Evolutionary conservation across 64 coral and sea anemone genomes (phyloP).

Genomic region (Astreopora myriophthalma): DNA sequence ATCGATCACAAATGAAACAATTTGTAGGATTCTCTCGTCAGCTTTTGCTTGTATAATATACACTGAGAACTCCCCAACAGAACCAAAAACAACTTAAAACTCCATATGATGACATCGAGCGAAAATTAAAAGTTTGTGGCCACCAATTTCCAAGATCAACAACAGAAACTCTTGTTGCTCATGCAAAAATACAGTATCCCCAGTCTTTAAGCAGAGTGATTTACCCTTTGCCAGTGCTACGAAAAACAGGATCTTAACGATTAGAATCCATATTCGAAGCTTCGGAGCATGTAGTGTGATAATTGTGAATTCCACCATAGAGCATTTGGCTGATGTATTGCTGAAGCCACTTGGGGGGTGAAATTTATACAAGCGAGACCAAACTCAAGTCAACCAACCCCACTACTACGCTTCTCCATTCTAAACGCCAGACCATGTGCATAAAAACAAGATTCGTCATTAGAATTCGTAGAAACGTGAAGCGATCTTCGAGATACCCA

Average conservation of each 20-base stretch:
- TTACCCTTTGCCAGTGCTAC: neutral
- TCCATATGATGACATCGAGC: no score
- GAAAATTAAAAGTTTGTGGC: neutral
- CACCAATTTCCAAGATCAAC: neutral
- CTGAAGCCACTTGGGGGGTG: neutral
- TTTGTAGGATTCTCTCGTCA: no score
- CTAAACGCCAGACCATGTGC: neutral
- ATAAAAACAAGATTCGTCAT: neutral
- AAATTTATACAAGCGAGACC: neutral
- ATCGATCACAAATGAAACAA: neutral
- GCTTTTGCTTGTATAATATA: no score
- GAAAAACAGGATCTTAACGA: neutral
- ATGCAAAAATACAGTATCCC: neutral
- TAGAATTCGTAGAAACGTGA: neutral
- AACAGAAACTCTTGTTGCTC: neutral
- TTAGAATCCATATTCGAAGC: neutral
- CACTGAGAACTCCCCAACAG: no score
- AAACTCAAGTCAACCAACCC: constrained; percentile 10
- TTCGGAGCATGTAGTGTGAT: constrained; percentile 18
- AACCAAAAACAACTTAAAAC: no score
- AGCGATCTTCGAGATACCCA: neutral
- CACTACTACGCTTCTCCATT: constrained; percentile 1
- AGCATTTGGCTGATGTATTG: neutral
- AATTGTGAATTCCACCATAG: constrained; percentile 36
- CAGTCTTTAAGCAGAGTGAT: neutral